Conservation (phyloP, 2,888 invertebrate genomes). For the Trissoscelio sp. region DNA sequence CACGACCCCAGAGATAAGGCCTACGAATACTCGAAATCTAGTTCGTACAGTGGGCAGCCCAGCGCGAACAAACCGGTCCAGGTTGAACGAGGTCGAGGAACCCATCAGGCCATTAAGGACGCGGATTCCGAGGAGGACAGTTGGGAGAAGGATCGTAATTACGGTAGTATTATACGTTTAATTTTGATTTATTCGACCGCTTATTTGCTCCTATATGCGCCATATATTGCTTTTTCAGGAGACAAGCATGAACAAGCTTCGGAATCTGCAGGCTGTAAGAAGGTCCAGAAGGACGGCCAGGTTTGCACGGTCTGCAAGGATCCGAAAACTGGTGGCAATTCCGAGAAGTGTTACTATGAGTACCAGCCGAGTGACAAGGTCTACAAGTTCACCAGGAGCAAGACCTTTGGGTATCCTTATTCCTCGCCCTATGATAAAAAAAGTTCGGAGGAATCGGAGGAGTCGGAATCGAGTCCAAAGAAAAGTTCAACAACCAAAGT, state of each 20-base stretch:
- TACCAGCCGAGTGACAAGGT: no score
- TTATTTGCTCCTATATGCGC: background rate
- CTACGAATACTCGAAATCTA: slow-evolving; percentile 74
- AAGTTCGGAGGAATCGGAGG: slow-evolving; percentile 50
- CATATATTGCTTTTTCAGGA: slow-evolving; percentile 16
- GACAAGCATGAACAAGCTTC: slow-evolving; percentile 4
- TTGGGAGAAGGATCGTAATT: slow-evolving; percentile 30
- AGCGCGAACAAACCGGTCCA: slow-evolving; percentile 36
- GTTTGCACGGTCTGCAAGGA: no score
- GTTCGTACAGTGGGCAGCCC: slow-evolving; percentile 66
- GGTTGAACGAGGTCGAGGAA: slow-evolving; percentile 29
- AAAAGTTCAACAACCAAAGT: slow-evolving; percentile 48
- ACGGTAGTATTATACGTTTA: slow-evolving; percentile 45
- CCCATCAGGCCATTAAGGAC: slow-evolving; percentile 34
- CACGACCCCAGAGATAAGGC: slow-evolving; percentile 88
- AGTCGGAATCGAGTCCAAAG: slow-evolving; percentile 63
- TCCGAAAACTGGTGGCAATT: no score
- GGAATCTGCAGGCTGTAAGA: slow-evolving; percentile 70
- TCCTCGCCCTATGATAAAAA: slow-evolving; percentile 24
- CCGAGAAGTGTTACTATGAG: no score
- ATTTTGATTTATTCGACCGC: slow-evolving; percentile 27
- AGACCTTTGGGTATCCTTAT: slow-evolving; percentile 60
- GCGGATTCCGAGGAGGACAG: slow-evolving; percentile 46
- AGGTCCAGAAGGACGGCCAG: slow-evolving; percentile 81
- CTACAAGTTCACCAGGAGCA: slow-evolving; percentile 76